phyloP scores from a whole-genome alignment of 2,888 invertebrate species.

The Pachycephus smyrnensis region DNA sequence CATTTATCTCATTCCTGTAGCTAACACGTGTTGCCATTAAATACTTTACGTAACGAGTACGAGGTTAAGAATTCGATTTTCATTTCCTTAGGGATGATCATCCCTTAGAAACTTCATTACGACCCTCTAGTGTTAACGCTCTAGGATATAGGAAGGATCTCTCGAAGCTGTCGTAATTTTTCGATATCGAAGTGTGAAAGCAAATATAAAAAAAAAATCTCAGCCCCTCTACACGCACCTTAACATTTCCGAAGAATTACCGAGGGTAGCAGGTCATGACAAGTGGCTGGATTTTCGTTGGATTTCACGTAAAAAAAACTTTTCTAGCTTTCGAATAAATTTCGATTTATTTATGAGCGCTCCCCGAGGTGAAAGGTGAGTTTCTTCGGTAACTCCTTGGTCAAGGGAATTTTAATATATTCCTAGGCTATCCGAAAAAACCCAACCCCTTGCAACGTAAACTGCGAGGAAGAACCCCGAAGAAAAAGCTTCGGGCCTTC shows the following conservation, averaged over 20 bases:
- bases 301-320: conserved; percentile 10
- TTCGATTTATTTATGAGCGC: conserved; percentile 42
- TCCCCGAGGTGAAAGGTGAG: conserved; percentile 30
- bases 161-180: not conserved
- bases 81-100: not conserved
- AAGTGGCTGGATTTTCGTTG: not conserved
- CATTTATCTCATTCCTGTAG: not conserved
- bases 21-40: not conserved
- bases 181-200: not conserved
- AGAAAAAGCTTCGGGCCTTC: not conserved
- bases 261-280: not conserved
- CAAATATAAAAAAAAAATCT: not conserved
- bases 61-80: not conserved
- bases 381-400: conserved; percentile 18
- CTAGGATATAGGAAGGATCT: not conserved
- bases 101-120: not conserved
- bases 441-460: not conserved
- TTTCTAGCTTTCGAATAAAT: conserved; percentile 28
- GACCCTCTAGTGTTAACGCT: not conserved
- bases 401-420: conserved; percentile 41
- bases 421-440: conserved; percentile 21
- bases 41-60: not conserved
- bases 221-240: not conserved
- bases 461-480: not conserved
- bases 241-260: not conserved